Evolutionary conservation across 64 coral and sea anemone genomes (phyloP).

Genomic region (Montipora efflorescens): DNA sequence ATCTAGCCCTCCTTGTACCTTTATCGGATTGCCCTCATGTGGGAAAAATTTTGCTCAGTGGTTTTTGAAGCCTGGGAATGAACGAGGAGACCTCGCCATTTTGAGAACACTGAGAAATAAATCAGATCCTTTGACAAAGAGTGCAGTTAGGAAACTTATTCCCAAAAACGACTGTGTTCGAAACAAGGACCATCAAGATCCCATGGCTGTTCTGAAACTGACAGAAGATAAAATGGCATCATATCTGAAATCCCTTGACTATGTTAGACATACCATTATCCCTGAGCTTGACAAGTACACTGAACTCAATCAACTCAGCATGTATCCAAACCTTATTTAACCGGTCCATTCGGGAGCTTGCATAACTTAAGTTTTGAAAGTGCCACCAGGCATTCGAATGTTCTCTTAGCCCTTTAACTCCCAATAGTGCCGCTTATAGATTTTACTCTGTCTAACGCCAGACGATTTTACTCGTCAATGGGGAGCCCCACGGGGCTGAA

Average conservation of each 20-base stretch:
- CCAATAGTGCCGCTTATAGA: no score
- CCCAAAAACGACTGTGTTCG: conserved; percentile 39
- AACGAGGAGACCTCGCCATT: no score
- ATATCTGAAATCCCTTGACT: conserved; percentile 36
- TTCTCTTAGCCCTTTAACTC: neutral
- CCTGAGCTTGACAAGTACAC: conserved; percentile 46
- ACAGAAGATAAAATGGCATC: neutral
- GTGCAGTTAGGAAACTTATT: neutral
- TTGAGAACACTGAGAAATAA: no score
- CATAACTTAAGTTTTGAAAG: neutral
- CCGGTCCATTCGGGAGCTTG: conserved; percentile 47
- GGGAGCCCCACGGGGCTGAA: neutral
- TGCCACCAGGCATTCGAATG: conserved; percentile 2
- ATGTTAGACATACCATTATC: conserved; percentile 51
- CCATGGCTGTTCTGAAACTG: conserved; percentile 26
- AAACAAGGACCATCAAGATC: conserved; percentile 50
- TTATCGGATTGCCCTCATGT: no score
- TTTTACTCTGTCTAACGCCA: no score
- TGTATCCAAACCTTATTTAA: conserved; percentile 48
- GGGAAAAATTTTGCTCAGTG: no score
- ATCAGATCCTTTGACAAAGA: no score
- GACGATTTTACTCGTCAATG: no score
- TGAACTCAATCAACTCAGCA: conserved; percentile 49
- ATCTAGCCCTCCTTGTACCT: no score
- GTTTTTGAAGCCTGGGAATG: no score